Conservation (phyloP, 2,113 vertebrate genomes). For the Chloropsis cyanopogon region DNA sequence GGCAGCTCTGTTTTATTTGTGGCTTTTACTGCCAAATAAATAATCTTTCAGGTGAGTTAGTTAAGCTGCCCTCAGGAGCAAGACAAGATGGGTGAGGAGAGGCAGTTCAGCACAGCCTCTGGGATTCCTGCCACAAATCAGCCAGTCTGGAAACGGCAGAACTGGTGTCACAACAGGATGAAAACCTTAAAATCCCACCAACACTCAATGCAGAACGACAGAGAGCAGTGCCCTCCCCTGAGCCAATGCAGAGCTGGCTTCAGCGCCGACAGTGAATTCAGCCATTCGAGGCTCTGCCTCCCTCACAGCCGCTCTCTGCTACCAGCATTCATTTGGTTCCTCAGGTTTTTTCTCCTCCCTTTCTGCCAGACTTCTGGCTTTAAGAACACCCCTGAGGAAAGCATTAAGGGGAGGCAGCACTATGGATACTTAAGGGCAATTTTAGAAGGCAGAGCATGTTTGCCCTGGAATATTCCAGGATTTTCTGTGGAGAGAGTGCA, state of each 20-base stretch:
- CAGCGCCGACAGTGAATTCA: rapidly evolving
- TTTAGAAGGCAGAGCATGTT: not conserved
- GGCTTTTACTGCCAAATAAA: conserved; percentile 59
- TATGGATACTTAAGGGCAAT: not conserved
- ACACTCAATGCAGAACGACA: not conserved
- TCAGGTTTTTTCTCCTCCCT: not conserved
- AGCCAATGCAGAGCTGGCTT: not conserved
- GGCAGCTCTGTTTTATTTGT: conserved; percentile 31
- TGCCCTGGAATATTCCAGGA: not conserved
- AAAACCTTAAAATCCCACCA: not conserved
- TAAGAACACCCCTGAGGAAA: not conserved
- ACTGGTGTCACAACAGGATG: not conserved
- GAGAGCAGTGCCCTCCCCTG: not conserved
- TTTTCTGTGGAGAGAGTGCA: not conserved
- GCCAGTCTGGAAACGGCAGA: not conserved
- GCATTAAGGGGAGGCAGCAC: not conserved
- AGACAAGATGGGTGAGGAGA: not conserved
- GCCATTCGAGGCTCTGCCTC: not conserved
- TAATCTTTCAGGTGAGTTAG: conserved; percentile 44
- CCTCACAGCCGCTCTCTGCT: not conserved
- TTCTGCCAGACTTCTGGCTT: not conserved
- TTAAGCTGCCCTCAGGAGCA: conserved; percentile 30
- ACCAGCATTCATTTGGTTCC: not conserved
- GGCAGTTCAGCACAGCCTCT: not conserved
- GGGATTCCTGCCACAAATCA: not conserved